Evolutionary conservation across 2,888 invertebrate species (phyloP), one percentile per base, ranked within the genome.

Genomic region (Rhaphigaster nebulosa): DNA sequence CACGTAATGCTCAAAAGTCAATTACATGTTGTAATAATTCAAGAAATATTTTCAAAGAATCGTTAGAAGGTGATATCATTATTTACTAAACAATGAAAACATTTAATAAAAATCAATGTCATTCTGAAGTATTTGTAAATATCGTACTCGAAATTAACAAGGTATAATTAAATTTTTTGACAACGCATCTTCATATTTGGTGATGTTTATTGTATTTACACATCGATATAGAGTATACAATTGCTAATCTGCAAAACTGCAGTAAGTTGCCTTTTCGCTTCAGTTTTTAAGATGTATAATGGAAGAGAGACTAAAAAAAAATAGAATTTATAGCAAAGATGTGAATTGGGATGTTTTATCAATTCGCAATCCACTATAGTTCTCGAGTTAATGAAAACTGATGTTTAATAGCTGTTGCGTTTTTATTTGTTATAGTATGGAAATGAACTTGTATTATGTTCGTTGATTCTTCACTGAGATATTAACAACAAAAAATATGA

Each of bases 31-130:
- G 70, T 76, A 34, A 76, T 76, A 76, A 38, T 76, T 38, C 38
- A 8, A 76, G 23, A 38, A 76, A 76, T 38, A 76, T 38, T 20
- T 20, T 76, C 38, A 76, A 70, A 34, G 8, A 76, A 23, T 29
- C 70, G 38, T 76, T 76, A 38, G 38, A 38, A 6, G 20, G 6
- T 23, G 38, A 76, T 38, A 38, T 34, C 38, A 76, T 23, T 76
- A 76, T 38, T 76, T 76, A 76, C 23, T 23, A 76, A 34, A 76
- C 20, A 76, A 23, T 38, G 18, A 34, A 38, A 76, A 76, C 13
- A 76, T 6, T 76, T 76, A 76, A 76, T 76, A 76, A 38, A 76
- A 38, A 38, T 76, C 70, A 76, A 76, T 76, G 70, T 23, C 70
- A 76, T 38, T 76, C 20, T 20, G 20, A 76, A 76, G 70, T 76